Percentiles rank a stretch among this genome's conserved stretches.
These are phyloP conservation scores for Antennarius maculatus DNA, from an alignment of 2,797 vertebrate genomes.

Conservation along the genomic window DNA sequence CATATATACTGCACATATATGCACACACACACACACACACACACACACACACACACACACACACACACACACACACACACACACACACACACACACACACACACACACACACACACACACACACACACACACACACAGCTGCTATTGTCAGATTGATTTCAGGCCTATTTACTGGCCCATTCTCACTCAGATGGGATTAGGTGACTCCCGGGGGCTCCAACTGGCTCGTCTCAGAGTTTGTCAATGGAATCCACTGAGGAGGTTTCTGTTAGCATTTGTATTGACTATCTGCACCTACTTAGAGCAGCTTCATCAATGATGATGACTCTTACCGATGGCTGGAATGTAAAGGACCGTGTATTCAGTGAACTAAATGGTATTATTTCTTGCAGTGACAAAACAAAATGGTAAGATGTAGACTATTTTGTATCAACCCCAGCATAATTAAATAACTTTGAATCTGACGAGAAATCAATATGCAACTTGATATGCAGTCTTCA, in stretches of 20 bases:
- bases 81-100: background rate
- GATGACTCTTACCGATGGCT: conserved; percentile 13
- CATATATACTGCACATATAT: too few species aligned
- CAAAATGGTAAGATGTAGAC: conserved; percentile 4
- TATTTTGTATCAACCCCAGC: conserved; percentile 51
- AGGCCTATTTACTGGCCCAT: conserved; percentile 50
- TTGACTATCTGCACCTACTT: conserved; percentile 37
- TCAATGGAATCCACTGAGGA: conserved; percentile 29
- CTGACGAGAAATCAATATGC: conserved; percentile 55
- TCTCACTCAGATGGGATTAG: conserved; percentile 73
- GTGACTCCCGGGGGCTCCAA: conserved; percentile 43
- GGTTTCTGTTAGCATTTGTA: conserved; percentile 56
- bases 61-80: background rate
- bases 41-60: too few species aligned
- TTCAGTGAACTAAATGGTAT: conserved; percentile 5
- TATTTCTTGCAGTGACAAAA: conserved; percentile 8
- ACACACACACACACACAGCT: conserved; percentile 36
- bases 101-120: conserved; percentile 10
- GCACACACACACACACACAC: too few species aligned
- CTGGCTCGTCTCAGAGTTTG: conserved; percentile 44
- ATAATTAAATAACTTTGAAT: conserved; percentile 62
- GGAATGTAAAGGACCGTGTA: conserved; percentile 3
- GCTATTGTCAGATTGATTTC: conserved; percentile 70
- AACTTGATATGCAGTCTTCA: conserved; percentile 66
- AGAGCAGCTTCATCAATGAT: conserved; percentile 20